Evolutionary conservation across 1,140 invertebrate genomes (phyloP).

Genomic region (Watersipora subatra): DNA sequence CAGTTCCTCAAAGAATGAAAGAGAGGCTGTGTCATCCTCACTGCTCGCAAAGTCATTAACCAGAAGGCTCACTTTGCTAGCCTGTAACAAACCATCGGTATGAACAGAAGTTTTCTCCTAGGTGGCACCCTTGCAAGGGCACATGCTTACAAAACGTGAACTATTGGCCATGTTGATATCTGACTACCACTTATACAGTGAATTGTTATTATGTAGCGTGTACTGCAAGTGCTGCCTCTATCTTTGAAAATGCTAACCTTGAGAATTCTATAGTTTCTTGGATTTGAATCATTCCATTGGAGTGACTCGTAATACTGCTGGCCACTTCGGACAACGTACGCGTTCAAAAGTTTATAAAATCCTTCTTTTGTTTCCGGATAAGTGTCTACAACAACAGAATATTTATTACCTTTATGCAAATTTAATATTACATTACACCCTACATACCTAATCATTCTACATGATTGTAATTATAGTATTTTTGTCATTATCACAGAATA

Average conservation of each 20-base stretch:
- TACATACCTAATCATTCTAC: no score
- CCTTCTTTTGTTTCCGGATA: conserved; percentile 4
- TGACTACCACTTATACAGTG: no score
- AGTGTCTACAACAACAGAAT: no score
- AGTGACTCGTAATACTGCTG: neutral
- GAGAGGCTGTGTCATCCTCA: conserved; percentile 18
- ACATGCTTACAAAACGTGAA: no score
- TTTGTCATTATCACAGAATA: no score
- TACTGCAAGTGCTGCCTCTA: neutral
- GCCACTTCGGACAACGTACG: conserved; percentile 7
- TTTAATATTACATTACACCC: no score
- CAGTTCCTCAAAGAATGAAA: conserved; percentile 23
- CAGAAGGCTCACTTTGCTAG: conserved; percentile 19
- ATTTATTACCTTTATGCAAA: no score
- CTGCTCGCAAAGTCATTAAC: conserved; percentile 18
- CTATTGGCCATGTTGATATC: no score
- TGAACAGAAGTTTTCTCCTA: no score
- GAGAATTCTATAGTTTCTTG: neutral
- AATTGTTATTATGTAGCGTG: no score
- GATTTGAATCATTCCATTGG: neutral
- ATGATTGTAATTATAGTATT: no score
- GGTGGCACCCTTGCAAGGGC: no score
- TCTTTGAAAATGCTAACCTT: neutral
- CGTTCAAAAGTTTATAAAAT: conserved; percentile 9
- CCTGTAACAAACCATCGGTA: conserved; percentile 16